A percentile compares a stretch with the other conserved stretches of the same genome.
phyloP scores from a whole-genome alignment of 2,797 vertebrate genomes.

The Nasua narica region DNA sequence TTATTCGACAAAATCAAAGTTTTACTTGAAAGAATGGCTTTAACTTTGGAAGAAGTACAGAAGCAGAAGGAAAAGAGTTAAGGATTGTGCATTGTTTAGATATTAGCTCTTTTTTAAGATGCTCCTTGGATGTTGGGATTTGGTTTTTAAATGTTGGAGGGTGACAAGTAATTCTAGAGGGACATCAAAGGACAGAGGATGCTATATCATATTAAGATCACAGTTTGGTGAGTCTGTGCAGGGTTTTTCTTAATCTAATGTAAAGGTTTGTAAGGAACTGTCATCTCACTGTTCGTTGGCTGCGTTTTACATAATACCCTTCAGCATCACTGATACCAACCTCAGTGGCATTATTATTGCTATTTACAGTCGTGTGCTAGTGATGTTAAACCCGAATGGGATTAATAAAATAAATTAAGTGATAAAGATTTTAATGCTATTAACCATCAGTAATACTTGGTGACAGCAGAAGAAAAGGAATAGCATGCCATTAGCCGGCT shows the following conservation, averaged over 20 bases:
- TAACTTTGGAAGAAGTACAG: not conserved
- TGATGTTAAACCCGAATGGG: constrained; percentile 74
- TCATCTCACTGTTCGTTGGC: constrained; percentile 65
- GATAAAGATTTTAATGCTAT: constrained; percentile 81
- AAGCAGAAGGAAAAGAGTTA: not conserved
- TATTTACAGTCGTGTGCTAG: constrained; percentile 78
- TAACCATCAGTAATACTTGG: constrained; percentile 77
- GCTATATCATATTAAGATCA: constrained; percentile 76
- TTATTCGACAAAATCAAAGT: not conserved
- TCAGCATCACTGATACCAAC: constrained; percentile 77
- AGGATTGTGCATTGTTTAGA: not conserved
- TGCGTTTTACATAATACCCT: constrained; percentile 79
- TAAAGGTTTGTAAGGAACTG: constrained; percentile 77
- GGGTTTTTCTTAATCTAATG: constrained; percentile 76
- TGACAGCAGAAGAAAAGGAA: constrained; percentile 74
- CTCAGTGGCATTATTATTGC: constrained; percentile 78
- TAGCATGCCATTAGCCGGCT: constrained; percentile 69
- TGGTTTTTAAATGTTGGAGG: constrained; percentile 72
- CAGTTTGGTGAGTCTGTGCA: constrained; percentile 75
- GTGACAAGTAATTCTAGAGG: constrained; percentile 75
- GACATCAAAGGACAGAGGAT: constrained; percentile 74
- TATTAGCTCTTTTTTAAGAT: constrained; percentile 50
- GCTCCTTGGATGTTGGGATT: constrained; percentile 30
- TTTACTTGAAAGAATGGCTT: not conserved
- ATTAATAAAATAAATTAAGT: constrained; percentile 83